Conservation (phyloP, 2,888 invertebrate species). For the Craniophora ligustri region DNA sequence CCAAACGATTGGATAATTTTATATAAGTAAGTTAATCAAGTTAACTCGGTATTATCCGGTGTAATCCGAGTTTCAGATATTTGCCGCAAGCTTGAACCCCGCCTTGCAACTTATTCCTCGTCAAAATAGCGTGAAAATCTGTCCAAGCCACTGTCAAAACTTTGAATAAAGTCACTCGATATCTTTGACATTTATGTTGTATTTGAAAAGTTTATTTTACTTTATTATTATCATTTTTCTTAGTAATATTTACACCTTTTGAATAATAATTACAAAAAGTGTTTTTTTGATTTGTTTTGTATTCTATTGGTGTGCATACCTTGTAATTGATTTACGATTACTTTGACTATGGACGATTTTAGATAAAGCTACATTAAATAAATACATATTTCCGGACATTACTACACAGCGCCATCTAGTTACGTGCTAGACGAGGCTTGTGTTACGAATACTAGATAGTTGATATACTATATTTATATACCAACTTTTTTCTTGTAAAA, state of each 20-base stretch:
- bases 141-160: constrained; percentile 43
- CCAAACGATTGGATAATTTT: constrained; percentile 35
- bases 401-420: too few relatives aligned
- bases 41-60: constrained; percentile 41
- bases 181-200: constrained; percentile 8
- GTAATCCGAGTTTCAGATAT: constrained; percentile 45
- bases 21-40: constrained; percentile 44
- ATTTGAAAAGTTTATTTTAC: constrained; percentile 3
- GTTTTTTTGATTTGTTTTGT: too few relatives aligned
- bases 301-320: too few relatives aligned
- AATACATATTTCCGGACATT: too few relatives aligned
- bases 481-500: too few relatives aligned
- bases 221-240: background rate
- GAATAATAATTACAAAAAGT: background rate
- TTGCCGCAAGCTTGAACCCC: constrained; percentile 47
- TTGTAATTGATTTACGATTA: too few relatives aligned
- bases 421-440: too few relatives aligned
- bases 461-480: too few relatives aligned
- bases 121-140: constrained; percentile 45
- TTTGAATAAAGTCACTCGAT: constrained; percentile 18
- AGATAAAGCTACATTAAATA: too few relatives aligned
- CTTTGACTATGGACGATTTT: too few relatives aligned
- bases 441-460: too few relatives aligned
- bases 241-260: background rate
- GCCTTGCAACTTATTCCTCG: constrained; percentile 41